Conservation (phyloP, 2,113 vertebrate species). For the Lichenostomus cassidix region DNA sequence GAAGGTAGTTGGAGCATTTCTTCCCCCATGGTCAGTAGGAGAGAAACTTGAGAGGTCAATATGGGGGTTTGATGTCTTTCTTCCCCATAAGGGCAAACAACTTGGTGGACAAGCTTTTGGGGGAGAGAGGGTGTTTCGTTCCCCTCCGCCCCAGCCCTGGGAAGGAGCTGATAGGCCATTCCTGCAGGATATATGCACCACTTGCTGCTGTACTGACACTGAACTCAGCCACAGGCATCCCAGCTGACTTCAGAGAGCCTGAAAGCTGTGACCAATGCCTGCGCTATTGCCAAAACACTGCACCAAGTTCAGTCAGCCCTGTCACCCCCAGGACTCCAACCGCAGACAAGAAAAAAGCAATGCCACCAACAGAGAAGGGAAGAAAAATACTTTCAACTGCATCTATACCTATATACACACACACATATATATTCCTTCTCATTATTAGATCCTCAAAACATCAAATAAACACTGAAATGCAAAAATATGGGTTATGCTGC, state of each 20-base stretch:
- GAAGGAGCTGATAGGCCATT: not conserved
- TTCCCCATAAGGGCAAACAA: not conserved
- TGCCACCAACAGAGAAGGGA: not conserved
- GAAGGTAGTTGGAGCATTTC: not conserved
- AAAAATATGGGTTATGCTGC: not conserved
- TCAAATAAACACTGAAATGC: not conserved
- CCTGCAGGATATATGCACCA: not conserved
- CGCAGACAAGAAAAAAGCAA: not conserved
- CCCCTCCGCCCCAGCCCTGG: not conserved
- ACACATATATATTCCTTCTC: not conserved
- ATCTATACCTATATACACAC: rapidly evolving
- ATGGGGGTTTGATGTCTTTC: not conserved
- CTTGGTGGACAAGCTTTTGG: not conserved
- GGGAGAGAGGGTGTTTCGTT: not conserved
- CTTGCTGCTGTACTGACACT: not conserved
- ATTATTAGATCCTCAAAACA: not conserved
- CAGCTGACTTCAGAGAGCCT: not conserved
- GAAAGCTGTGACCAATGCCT: not conserved
- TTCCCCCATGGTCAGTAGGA: not conserved
- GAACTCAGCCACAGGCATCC: not conserved
- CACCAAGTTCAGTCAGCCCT: not conserved
- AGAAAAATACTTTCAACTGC: not conserved
- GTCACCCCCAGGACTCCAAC: not conserved
- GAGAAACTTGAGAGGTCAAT: not conserved
- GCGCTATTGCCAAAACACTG: not conserved